Evolutionary conservation across 35 echinoderm and acorn worm species (phyloP), one percentile per base, ranked within the genome.

Genomic region (Eucidaris tribuloides): DNA sequence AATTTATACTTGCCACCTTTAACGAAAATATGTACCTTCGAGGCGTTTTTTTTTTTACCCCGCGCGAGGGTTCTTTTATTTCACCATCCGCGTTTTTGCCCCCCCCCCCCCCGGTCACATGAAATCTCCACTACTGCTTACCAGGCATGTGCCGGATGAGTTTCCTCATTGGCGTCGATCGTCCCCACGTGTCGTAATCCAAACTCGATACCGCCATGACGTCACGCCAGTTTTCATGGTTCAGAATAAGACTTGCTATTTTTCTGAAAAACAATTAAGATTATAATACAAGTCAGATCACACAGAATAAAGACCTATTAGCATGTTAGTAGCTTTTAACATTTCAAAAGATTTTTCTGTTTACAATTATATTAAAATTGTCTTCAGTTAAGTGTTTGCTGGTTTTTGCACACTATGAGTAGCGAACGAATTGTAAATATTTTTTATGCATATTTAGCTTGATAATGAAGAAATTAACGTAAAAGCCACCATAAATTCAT

Each of bases 61-160:
- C n/a, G n/a, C n/a, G n/a, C n/a, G n/a, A n/a, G n/a, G n/a, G n/a
- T n/a, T n/a, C n/a, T n/a, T n/a, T n/a, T n/a, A n/a, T n/a, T n/a
- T n/a, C n/a, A n/a, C n/a, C n/a, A n/a, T n/a, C n/a, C n/a, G n/a
- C n/a, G n/a, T n/a, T n/a, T n/a, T n/a, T n/a, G n/a, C n/a, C n/a
- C n/a, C n/a, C n/a, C n/a, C n/a, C n/a, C n/a, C n/a, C n/a, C n/a
- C n/a, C n/a, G n/a, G n/a, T n/a, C n/a, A n/a, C n/a, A n/a, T n/a
- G n/a, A n/a, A n/a, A n/a, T n/a, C n/a, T n/a, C n/a, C n/a, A n/a
- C n/a, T n/a, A n/a, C n/a, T n/a, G 17, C 65, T 32, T 82, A 96
- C 93, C 93, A 56, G 96, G 96, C 96, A 99, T 99, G 43, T 79
- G 83, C 28, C 63, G 81, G 42, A 99, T 99, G 4, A 99, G 78